Conservation (phyloP, 2,113 vertebrate species). For the Oreochromis niloticus region DNA sequence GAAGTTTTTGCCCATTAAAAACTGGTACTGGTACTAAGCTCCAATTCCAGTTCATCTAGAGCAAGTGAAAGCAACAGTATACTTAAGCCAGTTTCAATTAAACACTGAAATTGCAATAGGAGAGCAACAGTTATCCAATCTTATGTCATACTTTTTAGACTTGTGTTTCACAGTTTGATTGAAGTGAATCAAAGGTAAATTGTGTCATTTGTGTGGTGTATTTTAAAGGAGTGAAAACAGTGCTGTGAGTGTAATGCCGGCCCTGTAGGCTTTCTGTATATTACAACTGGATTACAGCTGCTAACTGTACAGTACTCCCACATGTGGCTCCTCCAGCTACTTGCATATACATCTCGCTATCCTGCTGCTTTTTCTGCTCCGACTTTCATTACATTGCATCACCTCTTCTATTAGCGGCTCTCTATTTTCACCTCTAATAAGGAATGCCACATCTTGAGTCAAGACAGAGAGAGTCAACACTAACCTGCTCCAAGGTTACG, state of each 20-base stretch:
- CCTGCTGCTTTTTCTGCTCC: background rate
- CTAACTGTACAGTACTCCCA: background rate
- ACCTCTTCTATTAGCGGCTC: background rate
- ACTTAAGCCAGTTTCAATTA: background rate
- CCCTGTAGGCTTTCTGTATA: background rate
- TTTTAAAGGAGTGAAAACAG: background rate
- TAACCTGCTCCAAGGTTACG: slow-evolving; percentile 28
- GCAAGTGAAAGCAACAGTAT: background rate
- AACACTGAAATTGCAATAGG: background rate
- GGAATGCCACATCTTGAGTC: background rate
- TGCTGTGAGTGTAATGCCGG: background rate
- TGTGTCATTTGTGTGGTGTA: background rate
- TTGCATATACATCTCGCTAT: background rate
- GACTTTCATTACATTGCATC: slow-evolving; percentile 17
- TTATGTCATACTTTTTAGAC: background rate
- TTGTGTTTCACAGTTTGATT: too few relatives aligned
- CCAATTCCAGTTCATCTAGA: background rate
- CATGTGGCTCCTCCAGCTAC: background rate
- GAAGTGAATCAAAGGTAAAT: background rate
- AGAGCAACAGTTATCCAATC: background rate
- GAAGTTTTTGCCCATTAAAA: background rate
- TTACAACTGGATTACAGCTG: slow-evolving; percentile 23
- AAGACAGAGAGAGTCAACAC: background rate
- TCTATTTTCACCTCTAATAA: slow-evolving; percentile 1
- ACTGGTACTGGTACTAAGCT: background rate